phyloP scores from a whole-genome alignment of 2,797 vertebrate species.

The Sebastes melanostomus region DNA sequence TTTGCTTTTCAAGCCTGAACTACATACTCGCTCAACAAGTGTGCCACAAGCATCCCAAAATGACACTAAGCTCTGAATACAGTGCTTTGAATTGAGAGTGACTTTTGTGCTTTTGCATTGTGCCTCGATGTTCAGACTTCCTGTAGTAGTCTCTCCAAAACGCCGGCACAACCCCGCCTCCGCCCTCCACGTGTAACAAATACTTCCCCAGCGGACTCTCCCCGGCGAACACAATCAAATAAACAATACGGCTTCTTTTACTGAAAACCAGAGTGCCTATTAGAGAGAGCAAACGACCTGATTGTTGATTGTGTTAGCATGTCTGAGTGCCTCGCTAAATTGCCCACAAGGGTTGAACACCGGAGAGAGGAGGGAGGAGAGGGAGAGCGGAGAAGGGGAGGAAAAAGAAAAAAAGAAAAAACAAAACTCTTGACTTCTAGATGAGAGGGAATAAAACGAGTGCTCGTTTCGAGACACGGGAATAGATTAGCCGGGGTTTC shows the following conservation, averaged over 20 bases:
- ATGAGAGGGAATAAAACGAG: constrained; percentile 72
- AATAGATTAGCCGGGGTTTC: constrained; percentile 74
- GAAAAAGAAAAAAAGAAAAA: constrained; percentile 29
- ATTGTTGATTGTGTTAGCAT: constrained; percentile 81
- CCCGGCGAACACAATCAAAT: constrained; percentile 77
- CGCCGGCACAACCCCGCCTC: constrained; percentile 56
- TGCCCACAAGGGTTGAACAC: constrained; percentile 78
- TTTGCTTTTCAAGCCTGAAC: constrained; percentile 6
- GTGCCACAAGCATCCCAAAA: constrained; percentile 30
- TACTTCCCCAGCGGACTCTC: constrained; percentile 68
- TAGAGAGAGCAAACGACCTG: constrained; percentile 76
- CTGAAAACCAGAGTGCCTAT: constrained; percentile 74
- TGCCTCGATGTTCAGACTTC: constrained; percentile 53
- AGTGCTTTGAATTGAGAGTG: constrained; percentile 36
- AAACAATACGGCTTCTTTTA: constrained; percentile 75
- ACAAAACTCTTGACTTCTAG: constrained; percentile 77
- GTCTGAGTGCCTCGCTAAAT: constrained; percentile 78
- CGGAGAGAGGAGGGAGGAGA: constrained; percentile 35
- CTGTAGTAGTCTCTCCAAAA: constrained; percentile 63
- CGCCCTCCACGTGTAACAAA: constrained; percentile 71
- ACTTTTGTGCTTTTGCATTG: constrained; percentile 57
- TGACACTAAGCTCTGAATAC: constrained; percentile 27
- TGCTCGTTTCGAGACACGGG: constrained; percentile 65
- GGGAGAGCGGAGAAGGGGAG: constrained; percentile 15
- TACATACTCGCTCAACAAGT: constrained; percentile 38